phyloP scores from a whole-genome alignment of 2,113 vertebrate species.

The Malurus melanocephalus region DNA sequence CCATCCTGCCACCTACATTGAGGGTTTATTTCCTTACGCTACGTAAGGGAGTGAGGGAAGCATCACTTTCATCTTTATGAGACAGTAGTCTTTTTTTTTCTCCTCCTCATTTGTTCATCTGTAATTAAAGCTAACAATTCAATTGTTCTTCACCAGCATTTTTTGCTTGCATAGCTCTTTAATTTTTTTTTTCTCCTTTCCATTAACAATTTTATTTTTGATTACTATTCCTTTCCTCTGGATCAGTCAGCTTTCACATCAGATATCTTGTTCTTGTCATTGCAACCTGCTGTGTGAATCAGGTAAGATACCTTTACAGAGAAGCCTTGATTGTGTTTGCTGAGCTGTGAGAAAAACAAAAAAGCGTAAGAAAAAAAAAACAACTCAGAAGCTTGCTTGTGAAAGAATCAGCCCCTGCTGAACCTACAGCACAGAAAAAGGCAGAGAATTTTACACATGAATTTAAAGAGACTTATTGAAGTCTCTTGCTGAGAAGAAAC shows the following conservation, averaged over 20 bases:
- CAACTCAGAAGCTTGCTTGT: neutral
- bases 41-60: neutral
- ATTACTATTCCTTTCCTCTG: neutral
- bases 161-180: neutral
- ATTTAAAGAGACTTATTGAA: conserved; percentile 12
- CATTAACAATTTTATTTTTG: neutral
- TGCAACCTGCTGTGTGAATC: neutral
- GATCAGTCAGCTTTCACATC: neutral
- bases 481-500: neutral
- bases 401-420: neutral
- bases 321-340: neutral
- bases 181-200: neutral
- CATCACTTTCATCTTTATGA: rapidly evolving
- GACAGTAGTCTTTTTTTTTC: neutral
- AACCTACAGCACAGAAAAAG: neutral
- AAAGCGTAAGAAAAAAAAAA: neutral
- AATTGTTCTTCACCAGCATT: neutral
- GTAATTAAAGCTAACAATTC: neutral
- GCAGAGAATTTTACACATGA: conserved; percentile 15
- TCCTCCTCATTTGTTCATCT: neutral
- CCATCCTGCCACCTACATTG: neutral
- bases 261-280: neutral
- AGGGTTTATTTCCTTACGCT: neutral
- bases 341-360: conserved; percentile 8
- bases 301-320: neutral